phyloP scores from a whole-genome alignment of 2,888 invertebrate species.

The Anodontia alba region DNA sequence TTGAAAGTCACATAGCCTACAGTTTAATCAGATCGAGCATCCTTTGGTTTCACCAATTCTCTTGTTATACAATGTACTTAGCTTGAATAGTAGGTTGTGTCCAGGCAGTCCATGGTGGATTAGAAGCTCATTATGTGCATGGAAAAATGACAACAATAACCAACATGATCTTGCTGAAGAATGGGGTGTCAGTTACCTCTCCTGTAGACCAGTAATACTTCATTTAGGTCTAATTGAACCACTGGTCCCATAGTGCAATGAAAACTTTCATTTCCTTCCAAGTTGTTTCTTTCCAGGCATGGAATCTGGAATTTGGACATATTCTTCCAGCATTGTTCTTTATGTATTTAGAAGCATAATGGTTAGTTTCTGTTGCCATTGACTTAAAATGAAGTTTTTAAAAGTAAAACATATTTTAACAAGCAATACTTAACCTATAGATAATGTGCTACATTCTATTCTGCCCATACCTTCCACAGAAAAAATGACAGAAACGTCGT shows the following conservation, averaged over 20 bases:
- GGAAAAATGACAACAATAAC: slow-evolving; percentile 41
- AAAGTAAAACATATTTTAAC: too few species aligned
- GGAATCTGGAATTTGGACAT: slow-evolving; percentile 21
- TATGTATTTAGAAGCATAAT: slow-evolving; percentile 36
- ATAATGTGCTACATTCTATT: too few species aligned
- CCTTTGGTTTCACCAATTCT: too few species aligned
- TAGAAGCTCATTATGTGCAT: slow-evolving; percentile 34
- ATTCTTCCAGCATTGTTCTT: slow-evolving; percentile 6
- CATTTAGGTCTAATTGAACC: slow-evolving; percentile 36
- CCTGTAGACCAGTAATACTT: slow-evolving; percentile 50
- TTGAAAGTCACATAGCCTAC: too few species aligned
- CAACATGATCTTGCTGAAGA: slow-evolving; percentile 37
- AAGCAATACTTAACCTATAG: too few species aligned
- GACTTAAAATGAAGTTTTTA: too few species aligned
- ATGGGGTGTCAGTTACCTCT: slow-evolving; percentile 40
- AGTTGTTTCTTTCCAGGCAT: slow-evolving; percentile 37
- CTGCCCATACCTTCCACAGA: too few species aligned
- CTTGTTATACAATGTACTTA: slow-evolving; percentile 40
- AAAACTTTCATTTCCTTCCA: slow-evolving; percentile 39
- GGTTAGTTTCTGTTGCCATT: slow-evolving; percentile 40
- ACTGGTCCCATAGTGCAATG: slow-evolving; percentile 40
- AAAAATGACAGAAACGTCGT: too few species aligned
- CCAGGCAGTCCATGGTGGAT: slow-evolving; percentile 32
- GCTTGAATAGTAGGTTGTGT: slow-evolving; percentile 46
- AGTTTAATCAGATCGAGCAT: slow-evolving; percentile 1